Percentiles rank a stretch among this genome's conserved stretches.
Conservation (phyloP, 2,113 vertebrate species). For the Chascanopsetta lugubris region DNA sequence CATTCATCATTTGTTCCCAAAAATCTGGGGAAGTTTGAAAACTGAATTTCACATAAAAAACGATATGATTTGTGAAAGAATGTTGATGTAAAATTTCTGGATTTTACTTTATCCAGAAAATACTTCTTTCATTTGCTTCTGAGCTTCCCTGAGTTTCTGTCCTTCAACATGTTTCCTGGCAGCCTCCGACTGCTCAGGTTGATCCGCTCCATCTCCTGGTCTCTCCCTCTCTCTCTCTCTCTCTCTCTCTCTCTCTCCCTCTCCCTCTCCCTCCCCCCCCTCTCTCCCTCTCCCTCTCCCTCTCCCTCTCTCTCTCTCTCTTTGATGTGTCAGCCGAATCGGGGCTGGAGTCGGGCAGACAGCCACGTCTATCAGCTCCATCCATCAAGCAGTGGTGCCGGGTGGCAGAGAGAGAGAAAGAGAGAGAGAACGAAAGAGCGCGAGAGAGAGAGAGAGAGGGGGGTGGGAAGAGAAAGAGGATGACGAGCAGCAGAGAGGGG, state of each 20-base stretch:
- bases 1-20: too few relatives aligned
- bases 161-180: slow-evolving; percentile 32
- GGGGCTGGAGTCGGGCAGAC: slow-evolving; percentile 58
- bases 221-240: slow-evolving; percentile 21
- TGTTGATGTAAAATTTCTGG: neutral
- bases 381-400: slow-evolving; percentile 58
- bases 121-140: neutral
- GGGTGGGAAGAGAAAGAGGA: slow-evolving; percentile 55
- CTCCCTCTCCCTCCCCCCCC: slow-evolving; percentile 25
- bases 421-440: too few relatives aligned
- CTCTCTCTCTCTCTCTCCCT: slow-evolving; percentile 6
- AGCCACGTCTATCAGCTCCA: slow-evolving; percentile 64
- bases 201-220: slow-evolving; percentile 24
- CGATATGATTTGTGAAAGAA: too few relatives aligned
- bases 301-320: slow-evolving; percentile 17
- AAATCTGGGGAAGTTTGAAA: neutral
- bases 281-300: slow-evolving; percentile 13
- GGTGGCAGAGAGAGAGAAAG: slow-evolving; percentile 58
- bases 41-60: too few relatives aligned
- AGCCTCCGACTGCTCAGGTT: neutral
- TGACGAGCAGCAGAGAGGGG: slow-evolving; percentile 69
- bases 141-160: slow-evolving; percentile 30
- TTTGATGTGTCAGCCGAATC: slow-evolving; percentile 55
- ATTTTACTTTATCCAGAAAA: neutral
- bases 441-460: too few relatives aligned